A percentile compares a stretch with the other conserved stretches of the same genome.
Evolutionary conservation across 2,113 vertebrate genomes (phyloP).

Genomic region (Promerops cafer): DNA sequence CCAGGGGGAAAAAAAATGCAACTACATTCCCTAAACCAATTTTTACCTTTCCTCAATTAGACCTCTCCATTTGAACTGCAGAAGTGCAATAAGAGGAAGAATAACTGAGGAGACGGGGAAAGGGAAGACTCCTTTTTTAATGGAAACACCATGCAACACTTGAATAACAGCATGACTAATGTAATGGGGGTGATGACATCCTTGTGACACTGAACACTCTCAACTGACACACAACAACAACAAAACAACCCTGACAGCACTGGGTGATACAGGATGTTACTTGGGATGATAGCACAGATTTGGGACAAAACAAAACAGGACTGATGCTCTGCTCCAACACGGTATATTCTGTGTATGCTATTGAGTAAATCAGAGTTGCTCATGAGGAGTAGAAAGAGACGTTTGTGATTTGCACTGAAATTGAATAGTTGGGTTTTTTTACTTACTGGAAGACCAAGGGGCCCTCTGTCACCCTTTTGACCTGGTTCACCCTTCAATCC

Average conservation of each 20-base stretch:
- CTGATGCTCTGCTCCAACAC: constrained; percentile 3
- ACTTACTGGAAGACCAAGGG: constrained; percentile 99
- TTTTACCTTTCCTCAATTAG: background rate
- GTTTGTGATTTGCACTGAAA: constrained; percentile 67
- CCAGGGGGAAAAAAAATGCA: background rate
- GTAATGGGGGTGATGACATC: background rate
- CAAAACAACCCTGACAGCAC: background rate
- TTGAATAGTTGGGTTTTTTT: constrained; percentile 72
- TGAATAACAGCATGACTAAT: constrained; percentile 15
- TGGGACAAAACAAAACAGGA: constrained; percentile 15
- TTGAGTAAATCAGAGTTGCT: constrained; percentile 64
- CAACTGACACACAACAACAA: constrained; percentile 3
- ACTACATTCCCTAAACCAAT: background rate
- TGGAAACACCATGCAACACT: constrained; percentile 38
- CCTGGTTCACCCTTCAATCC: constrained; percentile 93
- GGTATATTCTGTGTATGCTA: background rate
- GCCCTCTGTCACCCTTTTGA: constrained; percentile 98
- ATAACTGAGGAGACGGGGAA: background rate
- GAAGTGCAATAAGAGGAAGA: background rate
- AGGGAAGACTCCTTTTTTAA: background rate
- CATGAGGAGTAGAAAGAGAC: constrained; percentile 61
- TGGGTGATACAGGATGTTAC: background rate
- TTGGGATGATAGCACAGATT: background rate
- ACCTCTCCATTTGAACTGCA: background rate
- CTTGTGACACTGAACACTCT: background rate